Percentiles rank a stretch among this genome's conserved stretches.
These are phyloP conservation scores for Zygaena filipendulae DNA, from an alignment of 2,888 invertebrate species.

Conservation along the genomic window DNA sequence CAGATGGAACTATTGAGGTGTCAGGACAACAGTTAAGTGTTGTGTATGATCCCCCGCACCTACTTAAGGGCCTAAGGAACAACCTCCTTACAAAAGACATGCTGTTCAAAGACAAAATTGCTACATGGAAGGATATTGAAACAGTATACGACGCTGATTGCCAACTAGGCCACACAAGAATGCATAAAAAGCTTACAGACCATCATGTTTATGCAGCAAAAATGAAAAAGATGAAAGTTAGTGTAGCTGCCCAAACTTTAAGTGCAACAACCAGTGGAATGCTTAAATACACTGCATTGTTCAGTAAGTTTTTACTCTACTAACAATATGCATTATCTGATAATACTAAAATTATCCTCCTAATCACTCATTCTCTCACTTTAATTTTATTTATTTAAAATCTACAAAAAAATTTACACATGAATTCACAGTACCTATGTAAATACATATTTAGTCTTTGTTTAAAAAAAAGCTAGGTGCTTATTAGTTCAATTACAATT, in stretches of 20 bases:
- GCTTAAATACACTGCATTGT: conserved; percentile 5
- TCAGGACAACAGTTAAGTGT: conserved; percentile 11
- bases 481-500: too few species aligned
- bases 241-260: conserved; percentile 9
- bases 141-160: conserved; percentile 6
- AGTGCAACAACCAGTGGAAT: conserved; percentile 12
- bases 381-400: too few species aligned
- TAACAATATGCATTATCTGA: too few species aligned
- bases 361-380: too few species aligned
- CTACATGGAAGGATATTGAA: conserved; percentile 10
- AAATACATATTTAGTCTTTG: too few species aligned
- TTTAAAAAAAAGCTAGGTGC: too few species aligned
- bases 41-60: conserved; percentile 17
- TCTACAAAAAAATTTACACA: too few species aligned
- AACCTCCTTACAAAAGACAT: conserved; percentile 10
- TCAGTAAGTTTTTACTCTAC: too few species aligned
- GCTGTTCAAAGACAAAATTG: conserved; percentile 6
- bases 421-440: too few species aligned
- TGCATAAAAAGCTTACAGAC: conserved; percentile 9
- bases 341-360: too few species aligned
- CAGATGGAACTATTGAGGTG: conserved; percentile 16
- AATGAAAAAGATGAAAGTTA: conserved; percentile 13
- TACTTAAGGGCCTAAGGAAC: conserved; percentile 15
- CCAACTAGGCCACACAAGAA: conserved; percentile 10
- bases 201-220: conserved; percentile 6